Evolutionary conservation across 2,888 invertebrate species (phyloP).

Genomic region (Drosophila neutralis): DNA sequence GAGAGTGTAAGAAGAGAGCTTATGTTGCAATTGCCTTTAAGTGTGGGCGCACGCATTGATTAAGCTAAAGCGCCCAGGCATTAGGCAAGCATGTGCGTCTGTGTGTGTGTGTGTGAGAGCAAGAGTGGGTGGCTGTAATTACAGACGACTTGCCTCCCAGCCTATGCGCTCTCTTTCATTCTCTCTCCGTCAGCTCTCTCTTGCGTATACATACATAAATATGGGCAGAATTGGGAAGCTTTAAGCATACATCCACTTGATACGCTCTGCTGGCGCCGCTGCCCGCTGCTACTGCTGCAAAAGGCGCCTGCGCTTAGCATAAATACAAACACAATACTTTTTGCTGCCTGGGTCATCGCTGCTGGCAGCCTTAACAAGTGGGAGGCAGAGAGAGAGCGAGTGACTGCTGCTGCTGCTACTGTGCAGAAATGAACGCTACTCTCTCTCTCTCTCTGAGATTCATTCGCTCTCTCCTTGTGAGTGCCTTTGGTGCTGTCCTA

Average conservation of each 20-base stretch:
- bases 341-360: conserved; percentile 37
- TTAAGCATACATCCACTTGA: conserved; percentile 24
- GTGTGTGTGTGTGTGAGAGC: conserved; percentile 12
- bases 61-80: conserved; percentile 26
- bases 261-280: conserved; percentile 16
- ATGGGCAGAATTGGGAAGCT: conserved; percentile 31
- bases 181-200: conserved; percentile 8
- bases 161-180: conserved; percentile 12
- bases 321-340: conserved; percentile 39
- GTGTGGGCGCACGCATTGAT: conserved; percentile 45
- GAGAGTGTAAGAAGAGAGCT: conserved; percentile 21
- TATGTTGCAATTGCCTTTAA: conserved; percentile 58
- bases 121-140: conserved; percentile 42
- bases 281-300: conserved; percentile 12
- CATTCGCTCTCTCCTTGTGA: conserved; percentile 8
- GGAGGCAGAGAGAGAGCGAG: conserved; percentile 20
- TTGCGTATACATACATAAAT: conserved; percentile 70
- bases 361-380: conserved; percentile 20
- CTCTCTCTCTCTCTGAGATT: conserved; percentile 13
- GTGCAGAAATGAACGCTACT: conserved; percentile 75
- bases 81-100: conserved; percentile 4
- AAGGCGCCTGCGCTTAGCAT: conserved; percentile 55
- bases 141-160: conserved; percentile 31
- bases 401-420: conserved; percentile 7
- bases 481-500: conserved; percentile 50